phyloP scores from a whole-genome alignment of 2,113 vertebrate species.

The Anthoscopus minutus region DNA sequence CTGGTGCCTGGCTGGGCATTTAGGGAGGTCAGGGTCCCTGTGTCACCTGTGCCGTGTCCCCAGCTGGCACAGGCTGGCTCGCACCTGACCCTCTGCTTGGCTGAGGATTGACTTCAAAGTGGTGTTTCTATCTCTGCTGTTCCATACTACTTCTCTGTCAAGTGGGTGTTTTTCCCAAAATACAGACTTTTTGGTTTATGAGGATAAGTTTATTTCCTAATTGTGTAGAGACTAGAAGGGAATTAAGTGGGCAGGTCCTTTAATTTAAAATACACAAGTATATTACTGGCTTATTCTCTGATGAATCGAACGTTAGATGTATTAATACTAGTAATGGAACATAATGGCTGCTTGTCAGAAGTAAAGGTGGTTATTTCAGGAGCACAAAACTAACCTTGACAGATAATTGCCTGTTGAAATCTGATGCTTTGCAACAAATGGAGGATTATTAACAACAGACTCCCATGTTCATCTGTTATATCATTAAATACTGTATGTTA shows the following conservation, averaged over 20 bases:
- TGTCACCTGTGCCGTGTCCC: fast-evolving
- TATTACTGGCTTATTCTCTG: neutral
- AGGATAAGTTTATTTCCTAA: neutral
- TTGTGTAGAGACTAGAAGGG: neutral
- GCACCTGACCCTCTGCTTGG: neutral
- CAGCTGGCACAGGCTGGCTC: fast-evolving
- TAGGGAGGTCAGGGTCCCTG: neutral
- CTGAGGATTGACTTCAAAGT: fast-evolving
- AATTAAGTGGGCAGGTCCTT: neutral
- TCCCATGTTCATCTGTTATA: neutral
- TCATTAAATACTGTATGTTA: constrained; percentile 20
- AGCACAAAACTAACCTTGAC: constrained; percentile 13
- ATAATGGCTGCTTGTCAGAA: constrained; percentile 17
- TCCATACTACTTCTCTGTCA: neutral
- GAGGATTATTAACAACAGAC: constrained; percentile 34
- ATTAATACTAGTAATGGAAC: constrained; percentile 30
- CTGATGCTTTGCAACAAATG: constrained; percentile 48
- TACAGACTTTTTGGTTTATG: neutral
- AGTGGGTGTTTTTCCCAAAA: neutral
- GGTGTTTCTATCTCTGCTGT: neutral
- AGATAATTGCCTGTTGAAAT: constrained; percentile 64
- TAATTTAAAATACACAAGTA: neutral
- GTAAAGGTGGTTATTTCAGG: constrained; percentile 37
- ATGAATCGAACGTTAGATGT: neutral
- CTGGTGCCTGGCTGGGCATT: fast-evolving